Evolutionary conservation across 2,113 vertebrate species (phyloP).

Genomic region (Callionymus lyra): DNA sequence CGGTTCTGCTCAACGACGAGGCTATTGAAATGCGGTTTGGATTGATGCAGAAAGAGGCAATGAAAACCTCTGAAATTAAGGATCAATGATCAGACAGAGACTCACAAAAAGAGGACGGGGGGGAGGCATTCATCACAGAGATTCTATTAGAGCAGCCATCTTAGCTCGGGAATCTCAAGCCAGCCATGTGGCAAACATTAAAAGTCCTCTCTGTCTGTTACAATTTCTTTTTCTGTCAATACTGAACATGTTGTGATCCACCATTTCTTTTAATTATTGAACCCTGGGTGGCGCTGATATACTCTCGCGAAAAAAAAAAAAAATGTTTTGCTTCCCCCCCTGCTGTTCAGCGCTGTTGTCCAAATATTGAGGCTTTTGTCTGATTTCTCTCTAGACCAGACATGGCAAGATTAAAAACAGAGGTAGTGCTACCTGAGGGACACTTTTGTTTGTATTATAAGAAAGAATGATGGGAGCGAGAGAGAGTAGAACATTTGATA

Average conservation of each 20-base stretch:
- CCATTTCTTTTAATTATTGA: slow-evolving; percentile 5
- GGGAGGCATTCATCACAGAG: slow-evolving; percentile 34
- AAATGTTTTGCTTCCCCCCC: slow-evolving; percentile 32
- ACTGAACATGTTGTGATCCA: slow-evolving; percentile 14
- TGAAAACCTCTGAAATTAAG: slow-evolving; percentile 16
- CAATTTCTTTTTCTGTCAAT: slow-evolving; percentile 32
- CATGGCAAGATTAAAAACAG: slow-evolving; percentile 52
- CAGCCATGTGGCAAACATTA: slow-evolving; percentile 16
- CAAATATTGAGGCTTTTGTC: slow-evolving; percentile 53
- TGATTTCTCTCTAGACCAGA: slow-evolving; percentile 35
- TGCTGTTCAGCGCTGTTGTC: slow-evolving; percentile 37
- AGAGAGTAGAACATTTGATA: slow-evolving; percentile 5
- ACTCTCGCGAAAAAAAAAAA: slow-evolving; percentile 24
- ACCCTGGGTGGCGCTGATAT: slow-evolving; percentile 37
- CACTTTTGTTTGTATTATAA: slow-evolving; percentile 10
- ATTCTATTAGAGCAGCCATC: slow-evolving; percentile 25
- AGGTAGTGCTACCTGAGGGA: slow-evolving; percentile 26
- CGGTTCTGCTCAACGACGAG: too few relatives aligned
- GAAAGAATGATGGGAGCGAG: not conserved
- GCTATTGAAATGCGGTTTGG: too few relatives aligned
- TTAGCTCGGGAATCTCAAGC: slow-evolving; percentile 19
- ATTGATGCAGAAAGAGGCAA: not conserved
- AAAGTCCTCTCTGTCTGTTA: slow-evolving; percentile 16
- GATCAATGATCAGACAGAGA: slow-evolving; percentile 17
- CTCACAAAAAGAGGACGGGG: slow-evolving; percentile 1